A percentile compares a stretch with the other conserved stretches of the same genome.
Conservation (phyloP, 1,140 invertebrate species). For the Drosophila micromelanica region DNA sequence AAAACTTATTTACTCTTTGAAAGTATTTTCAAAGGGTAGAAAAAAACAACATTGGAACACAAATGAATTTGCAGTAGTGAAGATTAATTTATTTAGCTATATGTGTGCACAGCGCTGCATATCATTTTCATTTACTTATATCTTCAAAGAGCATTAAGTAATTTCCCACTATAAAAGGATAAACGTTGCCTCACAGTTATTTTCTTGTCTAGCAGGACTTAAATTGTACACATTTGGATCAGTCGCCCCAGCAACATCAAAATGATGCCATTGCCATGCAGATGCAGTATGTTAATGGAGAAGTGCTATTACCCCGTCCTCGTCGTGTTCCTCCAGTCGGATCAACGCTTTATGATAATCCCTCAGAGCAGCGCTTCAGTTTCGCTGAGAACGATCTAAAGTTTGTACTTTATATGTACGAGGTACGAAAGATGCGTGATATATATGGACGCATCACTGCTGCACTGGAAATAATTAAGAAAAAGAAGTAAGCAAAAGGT, state of each 20-base stretch:
- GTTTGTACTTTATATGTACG: slow-evolving; percentile 81
- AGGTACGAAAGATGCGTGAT: slow-evolving; percentile 77
- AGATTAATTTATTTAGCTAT: too few species aligned
- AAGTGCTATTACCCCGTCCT: slow-evolving; percentile 59
- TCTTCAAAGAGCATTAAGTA: too few species aligned
- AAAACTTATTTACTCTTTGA: too few species aligned
- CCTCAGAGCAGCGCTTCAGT: slow-evolving; percentile 57
- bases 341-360: slow-evolving; percentile 68
- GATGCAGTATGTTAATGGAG: slow-evolving; percentile 46
- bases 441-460: slow-evolving; percentile 75
- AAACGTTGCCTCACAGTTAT: neutral
- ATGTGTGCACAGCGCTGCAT: too few species aligned
- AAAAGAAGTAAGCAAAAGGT: slow-evolving; percentile 63
- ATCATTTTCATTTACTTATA: too few species aligned
- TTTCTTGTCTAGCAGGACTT: slow-evolving; percentile 49
- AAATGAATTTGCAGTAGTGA: too few species aligned
- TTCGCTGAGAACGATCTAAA: slow-evolving; percentile 75
- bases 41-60: too few species aligned
- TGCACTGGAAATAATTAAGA: slow-evolving; percentile 74
- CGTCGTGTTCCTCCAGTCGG: slow-evolving; percentile 67
- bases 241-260: slow-evolving; percentile 57
- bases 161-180: too few species aligned
- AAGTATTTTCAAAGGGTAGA: too few species aligned
- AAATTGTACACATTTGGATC: slow-evolving; percentile 72
- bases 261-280: slow-evolving; percentile 65